Conservation (phyloP, 1,140 invertebrate species). For the Drosophila bipectinata region DNA sequence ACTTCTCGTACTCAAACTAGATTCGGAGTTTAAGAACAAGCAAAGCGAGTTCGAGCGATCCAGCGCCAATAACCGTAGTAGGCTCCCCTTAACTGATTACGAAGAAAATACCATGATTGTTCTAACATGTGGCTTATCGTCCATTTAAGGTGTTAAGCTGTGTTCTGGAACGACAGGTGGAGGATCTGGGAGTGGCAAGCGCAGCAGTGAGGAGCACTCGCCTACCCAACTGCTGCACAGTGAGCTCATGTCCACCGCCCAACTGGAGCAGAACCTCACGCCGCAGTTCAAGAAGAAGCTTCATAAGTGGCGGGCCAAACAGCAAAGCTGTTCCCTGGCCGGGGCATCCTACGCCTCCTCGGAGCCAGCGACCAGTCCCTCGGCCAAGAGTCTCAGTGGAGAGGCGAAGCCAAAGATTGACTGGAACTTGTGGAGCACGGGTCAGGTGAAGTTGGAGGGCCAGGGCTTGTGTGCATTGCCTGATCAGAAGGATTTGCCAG, state of each 20-base stretch:
- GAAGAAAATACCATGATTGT: background rate
- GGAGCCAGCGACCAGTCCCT: slow-evolving; percentile 64
- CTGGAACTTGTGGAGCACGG: slow-evolving; percentile 89
- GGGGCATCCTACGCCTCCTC: slow-evolving; percentile 53
- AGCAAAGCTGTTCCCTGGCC: slow-evolving; percentile 69
- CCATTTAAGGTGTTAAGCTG: slow-evolving; percentile 45
- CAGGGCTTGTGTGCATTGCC: slow-evolving; percentile 84
- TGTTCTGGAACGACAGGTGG: slow-evolving; percentile 16
- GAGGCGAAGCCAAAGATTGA: slow-evolving; percentile 86
- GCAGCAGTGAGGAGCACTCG: slow-evolving; percentile 72
- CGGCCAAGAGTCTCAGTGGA: slow-evolving; percentile 83
- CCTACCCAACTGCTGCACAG: slow-evolving; percentile 60
- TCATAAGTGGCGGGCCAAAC: slow-evolving; percentile 93
- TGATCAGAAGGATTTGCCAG: slow-evolving; percentile 86
- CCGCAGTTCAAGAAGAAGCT: slow-evolving; percentile 92
- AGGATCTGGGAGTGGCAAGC: slow-evolving; percentile 51
- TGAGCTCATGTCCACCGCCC: slow-evolving; percentile 68
- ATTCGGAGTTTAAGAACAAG: slow-evolving; percentile 89
- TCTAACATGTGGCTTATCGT: background rate
- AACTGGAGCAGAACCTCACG: slow-evolving; percentile 88
- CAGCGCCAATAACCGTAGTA: slow-evolving; percentile 63
- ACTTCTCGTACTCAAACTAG: slow-evolving; percentile 88
- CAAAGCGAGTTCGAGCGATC: slow-evolving; percentile 88
- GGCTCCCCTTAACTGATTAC: slow-evolving; percentile 4
- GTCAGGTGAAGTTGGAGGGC: slow-evolving; percentile 81